Percentiles rank a stretch among this genome's conserved stretches.
These are phyloP conservation scores for Linurgus olivaceus DNA, from an alignment of 2,797 vertebrate species.

Conservation along the genomic window DNA sequence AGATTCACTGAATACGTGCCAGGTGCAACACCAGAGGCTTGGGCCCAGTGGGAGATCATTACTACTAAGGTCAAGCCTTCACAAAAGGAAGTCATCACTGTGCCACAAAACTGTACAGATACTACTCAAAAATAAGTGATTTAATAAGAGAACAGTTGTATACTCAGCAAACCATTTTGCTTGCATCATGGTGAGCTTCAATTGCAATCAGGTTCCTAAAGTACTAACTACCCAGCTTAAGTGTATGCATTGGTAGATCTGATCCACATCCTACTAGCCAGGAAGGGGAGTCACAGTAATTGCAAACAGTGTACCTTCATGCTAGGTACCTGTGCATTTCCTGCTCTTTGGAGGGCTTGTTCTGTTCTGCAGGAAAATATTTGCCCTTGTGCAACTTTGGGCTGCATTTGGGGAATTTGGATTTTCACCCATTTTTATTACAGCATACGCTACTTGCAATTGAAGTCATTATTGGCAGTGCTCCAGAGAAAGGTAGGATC, in stretches of 20 bases:
- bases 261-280: neutral
- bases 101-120: neutral
- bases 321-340: neutral
- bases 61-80: neutral
- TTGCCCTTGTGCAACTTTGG: neutral
- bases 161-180: neutral
- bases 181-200: neutral
- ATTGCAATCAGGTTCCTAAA: neutral
- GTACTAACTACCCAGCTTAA: neutral
- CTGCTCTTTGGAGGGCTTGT: neutral
- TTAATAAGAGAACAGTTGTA: neutral
- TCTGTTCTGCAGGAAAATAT: neutral
- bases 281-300: neutral
- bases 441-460: neutral
- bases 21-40: neutral
- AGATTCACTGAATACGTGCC: neutral
- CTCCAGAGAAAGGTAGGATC: slow-evolving; percentile 12
- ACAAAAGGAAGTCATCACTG: neutral
- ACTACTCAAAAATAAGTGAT: neutral
- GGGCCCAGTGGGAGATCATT: neutral
- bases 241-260: neutral
- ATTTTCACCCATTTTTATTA: neutral
- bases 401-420: neutral
- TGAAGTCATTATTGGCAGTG: neutral
- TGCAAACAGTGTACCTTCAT: neutral